Evolutionary conservation across 2,888 invertebrate genomes (phyloP), one percentile per base, ranked within the genome.

Genomic region (Agrotis ipsilon): DNA sequence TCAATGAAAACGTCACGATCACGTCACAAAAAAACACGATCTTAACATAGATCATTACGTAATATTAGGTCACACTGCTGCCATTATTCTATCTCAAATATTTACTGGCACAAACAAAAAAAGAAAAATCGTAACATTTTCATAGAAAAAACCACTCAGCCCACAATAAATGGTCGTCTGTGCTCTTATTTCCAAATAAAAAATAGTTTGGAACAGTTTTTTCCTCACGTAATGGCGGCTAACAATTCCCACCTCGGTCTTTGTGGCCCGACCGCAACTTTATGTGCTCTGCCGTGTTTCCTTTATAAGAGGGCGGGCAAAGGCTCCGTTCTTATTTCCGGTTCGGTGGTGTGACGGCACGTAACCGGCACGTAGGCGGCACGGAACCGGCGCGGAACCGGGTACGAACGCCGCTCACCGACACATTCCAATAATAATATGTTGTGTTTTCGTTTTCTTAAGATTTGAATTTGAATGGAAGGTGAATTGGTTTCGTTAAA

Each of bases 231-330:
- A 81, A 76, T 54, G n/a, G 21, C 45, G n/a, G 46, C 32, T 32
- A 32, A 24, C 64, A 68, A 69, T 75, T 49, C 18, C 45, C 49
- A 55, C 60, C 49, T 85, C 79, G 82, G 46, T 45, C 7, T 85
- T 86, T 61, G 72, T 90, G 88, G 92, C 93, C 87, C 87, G 48
- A 89, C 89, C 87, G 76, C 89, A 90, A 85, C 86, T 87, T 86
- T 90, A 89, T 89, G 89, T 90, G 89, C 87, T 86, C 87, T 82
- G 88, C 87, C 86, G 88, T 89, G 91, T 92, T 91, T 92, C 90
- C 90, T 90, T 90, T 92, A 90, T 91, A 92, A 92, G 90, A 91
- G 92, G 90, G 90, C 91, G 91, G 89, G 92, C 91, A 91, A 93
- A 94, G 93, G 86, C 86, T 87, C 83, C 85, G 81, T 85, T 86